A percentile compares a stretch with the other conserved stretches of the same genome.
Evolutionary conservation across 2,888 invertebrate genomes (phyloP).

Genomic region (Polymixis lichenea): DNA sequence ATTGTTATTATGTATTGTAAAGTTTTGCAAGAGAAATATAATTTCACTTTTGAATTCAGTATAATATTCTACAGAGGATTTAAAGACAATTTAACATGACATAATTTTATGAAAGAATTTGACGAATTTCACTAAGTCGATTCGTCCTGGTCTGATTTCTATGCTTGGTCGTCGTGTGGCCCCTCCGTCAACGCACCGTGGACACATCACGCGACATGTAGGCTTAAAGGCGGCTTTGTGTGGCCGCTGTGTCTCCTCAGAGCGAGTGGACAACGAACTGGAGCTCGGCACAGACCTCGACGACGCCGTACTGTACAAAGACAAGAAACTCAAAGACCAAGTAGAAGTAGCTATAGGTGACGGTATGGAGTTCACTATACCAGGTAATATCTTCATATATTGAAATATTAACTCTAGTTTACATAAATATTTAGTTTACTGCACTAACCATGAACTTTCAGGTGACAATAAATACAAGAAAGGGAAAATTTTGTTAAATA

Average conservation of each 20-base stretch:
- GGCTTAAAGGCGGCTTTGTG: constrained; percentile 91
- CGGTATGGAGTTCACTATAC: constrained; percentile 98
- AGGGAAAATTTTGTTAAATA: constrained; percentile 95
- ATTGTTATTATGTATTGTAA: not conserved
- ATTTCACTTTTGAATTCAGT: constrained; percentile 19
- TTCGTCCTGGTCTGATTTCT: constrained; percentile 88
- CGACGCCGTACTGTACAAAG: constrained; percentile 96
- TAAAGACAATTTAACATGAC: constrained; percentile 37
- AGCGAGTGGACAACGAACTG: constrained; percentile 92
- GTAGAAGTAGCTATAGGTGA: constrained; percentile 97
- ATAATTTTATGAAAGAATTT: constrained; percentile 23
- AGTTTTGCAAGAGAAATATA: not conserved
- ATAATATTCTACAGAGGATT: constrained; percentile 51
- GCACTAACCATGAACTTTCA: constrained; percentile 76
- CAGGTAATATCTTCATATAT: constrained; percentile 89
- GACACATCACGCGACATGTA: constrained; percentile 79
- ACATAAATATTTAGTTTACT: constrained; percentile 8
- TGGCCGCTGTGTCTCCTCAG: constrained; percentile 93
- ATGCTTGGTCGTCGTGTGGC: constrained; percentile 86
- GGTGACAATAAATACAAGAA: constrained; percentile 96
- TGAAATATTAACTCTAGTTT: constrained; percentile 8
- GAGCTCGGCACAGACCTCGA: constrained; percentile 93
- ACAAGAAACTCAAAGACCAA: constrained; percentile 97
- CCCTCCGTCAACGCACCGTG: constrained; percentile 77
- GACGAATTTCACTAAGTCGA: constrained; percentile 55